Conservation (phyloP, 2,888 invertebrate genomes). For the Drosophila lutescens region DNA sequence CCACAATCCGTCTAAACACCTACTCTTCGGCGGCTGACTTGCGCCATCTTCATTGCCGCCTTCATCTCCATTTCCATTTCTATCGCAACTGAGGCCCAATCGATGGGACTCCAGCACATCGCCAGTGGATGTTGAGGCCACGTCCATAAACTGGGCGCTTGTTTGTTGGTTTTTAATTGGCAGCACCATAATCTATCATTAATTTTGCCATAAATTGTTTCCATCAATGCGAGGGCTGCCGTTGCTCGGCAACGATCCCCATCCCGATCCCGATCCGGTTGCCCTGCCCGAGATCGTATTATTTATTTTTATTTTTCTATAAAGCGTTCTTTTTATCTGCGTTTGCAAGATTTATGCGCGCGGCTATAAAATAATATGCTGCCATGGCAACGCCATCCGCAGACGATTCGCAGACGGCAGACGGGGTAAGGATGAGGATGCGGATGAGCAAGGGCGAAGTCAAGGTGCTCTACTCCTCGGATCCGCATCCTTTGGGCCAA, state of each 20-base stretch:
- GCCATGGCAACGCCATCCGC: constrained; percentile 67
- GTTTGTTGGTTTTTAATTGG: constrained; percentile 80
- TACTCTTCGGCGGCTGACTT: constrained; percentile 51
- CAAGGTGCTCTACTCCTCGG: constrained; percentile 15
- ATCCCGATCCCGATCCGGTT: constrained; percentile 75
- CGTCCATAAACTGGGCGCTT: constrained; percentile 73
- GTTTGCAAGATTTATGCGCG: constrained; percentile 79
- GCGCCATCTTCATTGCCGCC: not conserved
- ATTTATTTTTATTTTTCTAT: constrained; percentile 76
- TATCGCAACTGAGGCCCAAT: constrained; percentile 7
- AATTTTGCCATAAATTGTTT: constrained; percentile 78
- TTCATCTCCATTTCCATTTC: constrained; percentile 15
- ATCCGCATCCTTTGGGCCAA: constrained; percentile 72
- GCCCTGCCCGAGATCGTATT: constrained; percentile 55
- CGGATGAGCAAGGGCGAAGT: constrained; percentile 7
- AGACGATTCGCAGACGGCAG: constrained; percentile 37
- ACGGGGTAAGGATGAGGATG: constrained; percentile 1
- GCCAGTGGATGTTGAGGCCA: constrained; percentile 42
- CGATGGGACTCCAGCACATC: not conserved
- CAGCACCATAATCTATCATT: constrained; percentile 79
- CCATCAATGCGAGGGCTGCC: constrained; percentile 75
- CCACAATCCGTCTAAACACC: constrained; percentile 71
- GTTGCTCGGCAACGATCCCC: constrained; percentile 62
- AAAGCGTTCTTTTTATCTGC: constrained; percentile 79
- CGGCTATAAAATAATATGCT: constrained; percentile 79